Conservation (phyloP, 2,888 invertebrate genomes). For the Malthinus flaveolus region DNA sequence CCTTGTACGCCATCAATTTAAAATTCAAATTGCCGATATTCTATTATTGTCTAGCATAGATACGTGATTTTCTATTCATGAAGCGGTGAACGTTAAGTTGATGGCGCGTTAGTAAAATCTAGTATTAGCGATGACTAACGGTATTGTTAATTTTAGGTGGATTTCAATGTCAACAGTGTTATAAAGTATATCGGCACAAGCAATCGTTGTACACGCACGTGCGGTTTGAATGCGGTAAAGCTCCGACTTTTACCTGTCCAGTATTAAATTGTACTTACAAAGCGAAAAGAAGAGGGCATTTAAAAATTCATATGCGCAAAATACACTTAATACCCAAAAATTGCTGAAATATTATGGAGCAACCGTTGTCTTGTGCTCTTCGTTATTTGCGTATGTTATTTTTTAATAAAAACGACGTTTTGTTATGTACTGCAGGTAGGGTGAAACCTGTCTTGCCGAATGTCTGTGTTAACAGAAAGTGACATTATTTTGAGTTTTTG, state of each 20-base stretch:
- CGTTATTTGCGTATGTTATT: neutral
- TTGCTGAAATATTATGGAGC: no score
- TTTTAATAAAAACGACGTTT: neutral
- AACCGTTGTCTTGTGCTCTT: neutral
- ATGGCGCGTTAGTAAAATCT: no score
- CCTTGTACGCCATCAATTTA: no score
- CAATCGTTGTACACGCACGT: constrained; percentile 46
- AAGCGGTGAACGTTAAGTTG: no score
- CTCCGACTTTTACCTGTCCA: constrained; percentile 48
- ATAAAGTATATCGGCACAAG: constrained; percentile 20
- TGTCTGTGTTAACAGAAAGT: no score
- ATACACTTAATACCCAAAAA: constrained; percentile 9
- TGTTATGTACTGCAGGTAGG: no score
- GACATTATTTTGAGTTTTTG: no score
- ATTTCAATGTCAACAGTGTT: constrained; percentile 42
- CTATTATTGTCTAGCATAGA: no score
- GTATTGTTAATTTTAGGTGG: constrained; percentile 11
- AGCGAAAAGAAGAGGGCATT: constrained; percentile 15
- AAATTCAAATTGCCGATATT: no score
- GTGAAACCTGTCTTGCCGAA: no score
- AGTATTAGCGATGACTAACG: neutral
- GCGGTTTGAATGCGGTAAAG: constrained; percentile 60
- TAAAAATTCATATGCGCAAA: constrained; percentile 19
- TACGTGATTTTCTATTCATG: no score
- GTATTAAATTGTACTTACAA: constrained; percentile 13